Percentiles rank a stretch among this genome's conserved stretches.
phyloP scores from a whole-genome alignment of 2,113 vertebrate species.

The Indicator indicator region DNA sequence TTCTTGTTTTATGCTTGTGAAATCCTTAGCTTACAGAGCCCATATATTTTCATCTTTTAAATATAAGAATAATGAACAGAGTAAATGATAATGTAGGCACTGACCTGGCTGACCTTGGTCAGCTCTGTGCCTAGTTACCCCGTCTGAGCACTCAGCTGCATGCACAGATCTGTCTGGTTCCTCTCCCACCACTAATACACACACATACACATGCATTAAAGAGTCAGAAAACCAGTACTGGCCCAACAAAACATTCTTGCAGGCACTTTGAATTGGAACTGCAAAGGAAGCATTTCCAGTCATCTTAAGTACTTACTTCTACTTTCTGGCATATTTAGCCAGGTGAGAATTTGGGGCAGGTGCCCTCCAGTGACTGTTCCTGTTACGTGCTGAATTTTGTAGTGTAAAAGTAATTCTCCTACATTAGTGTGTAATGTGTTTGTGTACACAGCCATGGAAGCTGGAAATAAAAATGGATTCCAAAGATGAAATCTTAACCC shows the following conservation, averaged over 20 bases:
- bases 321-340: not conserved
- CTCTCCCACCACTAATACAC: not conserved
- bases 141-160: not conserved
- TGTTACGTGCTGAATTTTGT: not conserved
- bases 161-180: not conserved
- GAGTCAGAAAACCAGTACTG: not conserved
- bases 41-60: not conserved
- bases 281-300: not conserved
- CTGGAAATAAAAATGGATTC: not conserved
- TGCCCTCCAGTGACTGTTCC: conserved; percentile 11
- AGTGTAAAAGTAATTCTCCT: not conserved
- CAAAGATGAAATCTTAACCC: not conserved
- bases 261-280: not conserved
- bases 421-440: not conserved
- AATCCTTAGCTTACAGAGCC: not conserved
- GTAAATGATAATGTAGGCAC: not conserved
- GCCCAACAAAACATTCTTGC: not conserved
- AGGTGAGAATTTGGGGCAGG: not conserved
- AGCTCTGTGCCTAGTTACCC: not conserved
- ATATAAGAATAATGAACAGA: not conserved
- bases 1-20: not conserved
- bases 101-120: not conserved
- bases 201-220: not conserved
- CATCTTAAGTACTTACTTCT: not conserved
- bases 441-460: not conserved